A percentile compares a stretch with the other conserved stretches of the same genome.
Evolutionary conservation across 2,888 invertebrate species (phyloP).

Genomic region (Therioaphis trifolii): DNA sequence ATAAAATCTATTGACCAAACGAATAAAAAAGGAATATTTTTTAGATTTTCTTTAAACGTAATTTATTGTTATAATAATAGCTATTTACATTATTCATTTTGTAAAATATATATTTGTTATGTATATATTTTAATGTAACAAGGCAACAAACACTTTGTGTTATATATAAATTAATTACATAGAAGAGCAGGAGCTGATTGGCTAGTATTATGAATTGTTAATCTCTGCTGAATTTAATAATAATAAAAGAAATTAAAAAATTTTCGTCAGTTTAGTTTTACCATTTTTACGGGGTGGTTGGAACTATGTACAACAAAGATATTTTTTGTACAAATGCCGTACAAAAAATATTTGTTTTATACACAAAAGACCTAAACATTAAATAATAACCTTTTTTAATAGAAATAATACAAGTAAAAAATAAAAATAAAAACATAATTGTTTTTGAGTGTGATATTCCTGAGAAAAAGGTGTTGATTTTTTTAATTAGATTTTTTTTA

Average conservation of each 20-base stretch:
- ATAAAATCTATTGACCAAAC: conserved; percentile 30
- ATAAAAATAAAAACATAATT: conserved; percentile 55
- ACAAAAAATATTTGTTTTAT: conserved; percentile 51
- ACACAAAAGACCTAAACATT: conserved; percentile 62
- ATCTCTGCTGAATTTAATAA: conserved; percentile 12
- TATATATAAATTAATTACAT: conserved; percentile 61
- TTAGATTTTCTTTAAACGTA: conserved; percentile 44
- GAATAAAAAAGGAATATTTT: conserved; percentile 20
- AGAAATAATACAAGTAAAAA: conserved; percentile 62
- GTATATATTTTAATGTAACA: conserved; percentile 58
- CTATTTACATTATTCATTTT: conserved; percentile 59
- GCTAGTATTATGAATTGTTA: conserved; percentile 47
- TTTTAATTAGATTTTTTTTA: conserved; percentile 24
- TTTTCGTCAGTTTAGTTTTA: conserved; percentile 23
- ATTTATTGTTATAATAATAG: conserved; percentile 59
- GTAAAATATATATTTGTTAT: conserved; percentile 53
- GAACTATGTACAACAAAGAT: conserved; percentile 50
- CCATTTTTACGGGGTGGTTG: background rate
- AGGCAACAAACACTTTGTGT: conserved; percentile 61
- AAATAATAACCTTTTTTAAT: conserved; percentile 62
- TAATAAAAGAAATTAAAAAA: conserved; percentile 28
- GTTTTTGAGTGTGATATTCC: conserved; percentile 60
- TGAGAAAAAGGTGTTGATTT: conserved; percentile 56
- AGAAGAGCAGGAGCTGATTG: conserved; percentile 47
- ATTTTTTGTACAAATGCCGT: conserved; percentile 33